Percentiles rank a stretch among this genome's conserved stretches.
phyloP scores from a whole-genome alignment of 2,797 vertebrate genomes.

The Etheostoma nigrum region DNA sequence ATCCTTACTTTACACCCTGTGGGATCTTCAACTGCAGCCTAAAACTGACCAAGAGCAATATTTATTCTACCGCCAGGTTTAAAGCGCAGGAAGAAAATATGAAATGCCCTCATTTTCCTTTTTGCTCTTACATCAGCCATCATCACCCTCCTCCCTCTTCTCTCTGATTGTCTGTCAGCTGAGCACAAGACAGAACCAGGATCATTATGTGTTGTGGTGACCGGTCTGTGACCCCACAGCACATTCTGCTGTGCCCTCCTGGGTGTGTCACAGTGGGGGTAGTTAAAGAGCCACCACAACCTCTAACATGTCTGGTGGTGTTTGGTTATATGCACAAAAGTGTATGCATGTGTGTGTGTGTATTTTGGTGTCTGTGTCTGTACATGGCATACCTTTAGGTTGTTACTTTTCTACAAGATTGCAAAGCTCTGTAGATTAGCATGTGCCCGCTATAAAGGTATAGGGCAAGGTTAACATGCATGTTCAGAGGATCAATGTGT shows the following conservation, averaged over 20 bases:
- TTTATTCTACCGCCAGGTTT: slow-evolving; percentile 9
- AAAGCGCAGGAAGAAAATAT: neutral
- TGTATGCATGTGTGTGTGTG: slow-evolving; percentile 19
- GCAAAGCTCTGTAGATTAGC: slow-evolving; percentile 63
- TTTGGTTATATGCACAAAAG: slow-evolving; percentile 55
- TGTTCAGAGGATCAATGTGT: slow-evolving; percentile 50
- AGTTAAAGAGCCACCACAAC: slow-evolving; percentile 66
- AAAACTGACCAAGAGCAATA: neutral
- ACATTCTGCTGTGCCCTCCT: slow-evolving; percentile 69
- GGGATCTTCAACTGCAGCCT: slow-evolving; percentile 26
- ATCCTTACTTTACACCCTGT: slow-evolving; percentile 5
- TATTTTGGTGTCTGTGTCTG: neutral
- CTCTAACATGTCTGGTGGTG: slow-evolving; percentile 62
- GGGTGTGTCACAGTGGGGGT: slow-evolving; percentile 62
- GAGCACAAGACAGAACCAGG: slow-evolving; percentile 69
- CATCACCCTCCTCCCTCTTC: neutral
- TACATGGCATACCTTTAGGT: slow-evolving; percentile 30
- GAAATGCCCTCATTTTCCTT: slow-evolving; percentile 7
- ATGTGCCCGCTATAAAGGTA: slow-evolving; percentile 34
- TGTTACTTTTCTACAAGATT: slow-evolving; percentile 50
- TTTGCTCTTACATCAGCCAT: slow-evolving; percentile 40
- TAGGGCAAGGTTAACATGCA: slow-evolving; percentile 49
- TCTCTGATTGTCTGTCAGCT: slow-evolving; percentile 59
- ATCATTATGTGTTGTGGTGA: slow-evolving; percentile 75
- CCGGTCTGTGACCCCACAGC: slow-evolving; percentile 79